Base-by-base conservation (phyloP, 2,113 vertebrate species). In the Ophiodon elongatus region DNA sequence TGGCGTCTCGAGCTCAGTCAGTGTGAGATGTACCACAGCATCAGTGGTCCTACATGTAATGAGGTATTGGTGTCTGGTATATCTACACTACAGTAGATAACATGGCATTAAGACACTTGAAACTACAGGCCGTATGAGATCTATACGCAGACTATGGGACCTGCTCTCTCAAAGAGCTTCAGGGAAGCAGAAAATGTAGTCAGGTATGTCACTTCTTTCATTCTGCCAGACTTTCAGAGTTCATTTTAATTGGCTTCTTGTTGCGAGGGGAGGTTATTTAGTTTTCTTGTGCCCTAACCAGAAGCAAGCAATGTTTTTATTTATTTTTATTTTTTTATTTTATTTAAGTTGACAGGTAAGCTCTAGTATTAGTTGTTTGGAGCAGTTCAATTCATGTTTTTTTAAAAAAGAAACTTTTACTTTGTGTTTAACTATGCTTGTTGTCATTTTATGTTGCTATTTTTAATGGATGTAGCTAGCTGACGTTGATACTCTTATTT, bases 21-120 rank as follows among this genome's bases (percentile, higher is more conserved):
- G 62, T 43, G 57, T 78, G 72, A 84, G 27, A 82, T 9, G 67
- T 7, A 81, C 13, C 86, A 83, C 70, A 87, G 14, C 82, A 77
- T 29, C 35, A 2, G 14, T 21, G 56, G 54, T 73, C 56, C 39
- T 19, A 2, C 43, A 71, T 50, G 62, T 25, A 62, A 35, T 82
- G 80, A 77, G 23, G 74, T 71, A 45, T 83, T 52, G 17, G 41
- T 14, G 39, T 71, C 66, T 80, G 76, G 76, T 67, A 41, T 67
- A 35, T 60, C 69, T 62, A 19, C 19, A 52, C 50, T 33, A 9
- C 29, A 10, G 15, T 25, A 60, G 56, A 21, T 13, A 50, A 60
- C 17, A 29, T 60, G 52, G 56, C 39, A 54, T 47, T 5, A 19
- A 47, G 59, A 75, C 14, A 57, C 0, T 6, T 37, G n/a, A 54